A percentile compares a stretch with the other conserved stretches of the same genome.
Conservation (phyloP, 2,113 vertebrate genomes). For the Scortum barcoo region DNA sequence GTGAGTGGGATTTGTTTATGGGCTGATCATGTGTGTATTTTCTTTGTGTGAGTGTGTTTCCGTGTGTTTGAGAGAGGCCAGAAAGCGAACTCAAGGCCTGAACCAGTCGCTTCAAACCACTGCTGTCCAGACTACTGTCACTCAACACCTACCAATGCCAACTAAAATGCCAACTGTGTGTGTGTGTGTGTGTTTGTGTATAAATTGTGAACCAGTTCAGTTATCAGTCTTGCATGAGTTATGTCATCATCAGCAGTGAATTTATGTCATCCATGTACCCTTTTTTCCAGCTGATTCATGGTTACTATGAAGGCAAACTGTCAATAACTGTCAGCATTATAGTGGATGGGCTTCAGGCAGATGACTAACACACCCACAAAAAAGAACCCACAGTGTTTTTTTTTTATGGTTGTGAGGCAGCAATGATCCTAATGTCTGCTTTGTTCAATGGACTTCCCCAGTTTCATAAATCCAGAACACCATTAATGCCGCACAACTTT, state of each 20-base stretch:
- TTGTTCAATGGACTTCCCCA: slow-evolving; percentile 18
- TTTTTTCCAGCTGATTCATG: slow-evolving; percentile 20
- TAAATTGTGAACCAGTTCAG: background rate
- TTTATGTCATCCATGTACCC: background rate
- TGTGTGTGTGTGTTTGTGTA: background rate
- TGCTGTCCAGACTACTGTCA: slow-evolving; percentile 29
- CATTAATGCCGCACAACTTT: background rate
- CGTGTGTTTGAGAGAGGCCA: background rate
- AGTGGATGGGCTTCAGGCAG: slow-evolving; percentile 12
- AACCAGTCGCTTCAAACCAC: slow-evolving; percentile 1
- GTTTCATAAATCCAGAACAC: slow-evolving; percentile 5
- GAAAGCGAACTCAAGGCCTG: slow-evolving; percentile 16
- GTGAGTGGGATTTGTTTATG: background rate
- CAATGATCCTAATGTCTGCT: background rate
- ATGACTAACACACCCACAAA: slow-evolving; percentile 15
- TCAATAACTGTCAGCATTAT: slow-evolving; percentile 46
- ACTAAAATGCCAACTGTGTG: background rate
- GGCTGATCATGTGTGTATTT: background rate
- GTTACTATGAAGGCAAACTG: slow-evolving; percentile 28
- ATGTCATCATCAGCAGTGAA: slow-evolving; percentile 21
- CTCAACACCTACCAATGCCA: background rate
- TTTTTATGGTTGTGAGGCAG: background rate
- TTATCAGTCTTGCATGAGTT: slow-evolving; percentile 7
- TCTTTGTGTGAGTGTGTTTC: background rate
- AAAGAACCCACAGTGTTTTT: background rate